Conservation (phyloP, 2,797 vertebrate genomes). For the Xenopus petersii region DNA sequence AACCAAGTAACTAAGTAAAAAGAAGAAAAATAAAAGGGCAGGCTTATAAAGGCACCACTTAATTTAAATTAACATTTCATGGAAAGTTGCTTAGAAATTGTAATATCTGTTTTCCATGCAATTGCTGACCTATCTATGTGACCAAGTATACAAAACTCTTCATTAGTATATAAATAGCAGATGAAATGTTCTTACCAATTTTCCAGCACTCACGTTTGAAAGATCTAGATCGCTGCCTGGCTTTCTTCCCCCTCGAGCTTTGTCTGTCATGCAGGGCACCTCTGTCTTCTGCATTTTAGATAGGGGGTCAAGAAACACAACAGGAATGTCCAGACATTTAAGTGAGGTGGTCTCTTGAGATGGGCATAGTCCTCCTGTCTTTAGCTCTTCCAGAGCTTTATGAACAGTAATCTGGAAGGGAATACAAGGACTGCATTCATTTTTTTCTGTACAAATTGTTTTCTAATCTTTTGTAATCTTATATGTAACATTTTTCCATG, state of each 20-base stretch:
- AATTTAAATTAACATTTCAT: no score
- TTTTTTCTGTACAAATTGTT: neutral
- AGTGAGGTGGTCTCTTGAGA: slow-evolving; percentile 3
- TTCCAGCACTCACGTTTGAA: slow-evolving; percentile 97
- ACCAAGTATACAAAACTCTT: no score
- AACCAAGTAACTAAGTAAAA: no score
- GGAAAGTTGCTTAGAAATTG: no score
- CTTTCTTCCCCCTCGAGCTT: slow-evolving; percentile 52
- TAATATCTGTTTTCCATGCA: no score
- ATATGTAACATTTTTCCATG: no score
- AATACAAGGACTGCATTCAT: neutral
- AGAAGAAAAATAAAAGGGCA: no score
- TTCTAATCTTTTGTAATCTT: neutral
- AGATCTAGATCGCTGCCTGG: slow-evolving; percentile 88
- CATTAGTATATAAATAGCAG: no score
- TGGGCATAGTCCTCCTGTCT: slow-evolving; percentile 12
- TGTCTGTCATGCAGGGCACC: neutral
- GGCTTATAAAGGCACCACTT: no score
- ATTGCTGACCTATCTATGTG: no score
- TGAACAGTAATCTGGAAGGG: slow-evolving; percentile 30
- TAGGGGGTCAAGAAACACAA: slow-evolving; percentile 36
- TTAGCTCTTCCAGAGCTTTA: slow-evolving; percentile 35
- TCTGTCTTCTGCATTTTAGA: slow-evolving; percentile 24
- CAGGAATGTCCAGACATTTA: slow-evolving; percentile 38
- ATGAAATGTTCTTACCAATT: slow-evolving; percentile 67